Evolutionary conservation across 1,140 invertebrate species (phyloP).

Genomic region (Leptestheria dahalacensis): DNA sequence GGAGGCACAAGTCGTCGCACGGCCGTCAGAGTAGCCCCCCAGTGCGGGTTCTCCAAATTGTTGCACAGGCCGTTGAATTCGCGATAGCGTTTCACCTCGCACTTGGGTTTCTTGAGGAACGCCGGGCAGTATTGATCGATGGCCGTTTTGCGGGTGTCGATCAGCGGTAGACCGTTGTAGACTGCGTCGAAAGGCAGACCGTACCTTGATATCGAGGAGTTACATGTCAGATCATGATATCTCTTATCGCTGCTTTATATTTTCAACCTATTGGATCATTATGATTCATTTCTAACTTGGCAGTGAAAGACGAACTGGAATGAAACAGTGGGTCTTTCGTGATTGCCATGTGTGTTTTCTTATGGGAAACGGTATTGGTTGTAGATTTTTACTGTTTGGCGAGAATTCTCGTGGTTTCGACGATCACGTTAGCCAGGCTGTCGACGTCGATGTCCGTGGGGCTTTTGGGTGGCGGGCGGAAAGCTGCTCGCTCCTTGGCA

Average conservation of each 20-base stretch:
- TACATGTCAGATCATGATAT: no score
- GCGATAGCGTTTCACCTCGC: slow-evolving; percentile 29
- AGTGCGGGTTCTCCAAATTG: slow-evolving; percentile 33
- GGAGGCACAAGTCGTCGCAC: slow-evolving; percentile 42
- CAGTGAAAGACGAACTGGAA: no score
- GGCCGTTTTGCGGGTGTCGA: slow-evolving; percentile 30
- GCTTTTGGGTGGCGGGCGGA: slow-evolving; percentile 1
- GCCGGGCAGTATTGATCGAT: slow-evolving; percentile 29
- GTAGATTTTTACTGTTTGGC: slow-evolving; percentile 14
- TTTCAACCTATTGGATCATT: no score
- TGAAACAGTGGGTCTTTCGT: no score
- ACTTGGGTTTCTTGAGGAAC: slow-evolving; percentile 27
- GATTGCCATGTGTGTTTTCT: no score
- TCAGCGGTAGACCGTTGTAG: slow-evolving; percentile 27
- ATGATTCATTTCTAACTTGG: no score
- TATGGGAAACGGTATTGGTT: no score
- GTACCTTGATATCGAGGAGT: no score
- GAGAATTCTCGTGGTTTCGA: slow-evolving; percentile 13
- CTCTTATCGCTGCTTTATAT: no score
- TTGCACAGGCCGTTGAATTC: slow-evolving; percentile 35
- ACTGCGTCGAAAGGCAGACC: slow-evolving; percentile 26
- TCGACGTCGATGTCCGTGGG: slow-evolving; percentile 15
- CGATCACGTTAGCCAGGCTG: slow-evolving; percentile 11
- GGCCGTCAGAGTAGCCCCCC: slow-evolving; percentile 30
- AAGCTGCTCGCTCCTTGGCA: slow-evolving; percentile 10